phyloP scores from a whole-genome alignment of 2,888 invertebrate genomes.

The Lypha dubia region DNA sequence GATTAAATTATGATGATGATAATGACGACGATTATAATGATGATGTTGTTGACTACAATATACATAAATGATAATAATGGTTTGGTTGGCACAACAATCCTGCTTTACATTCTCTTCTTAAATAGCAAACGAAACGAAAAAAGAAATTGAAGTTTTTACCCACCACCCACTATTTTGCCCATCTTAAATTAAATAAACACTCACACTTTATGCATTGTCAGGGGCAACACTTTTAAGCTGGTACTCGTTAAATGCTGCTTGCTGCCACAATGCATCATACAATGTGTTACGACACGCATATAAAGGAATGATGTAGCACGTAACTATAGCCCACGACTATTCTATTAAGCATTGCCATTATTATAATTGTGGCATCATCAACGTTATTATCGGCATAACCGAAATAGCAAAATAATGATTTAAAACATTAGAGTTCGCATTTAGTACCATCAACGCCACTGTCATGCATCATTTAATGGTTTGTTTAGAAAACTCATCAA shows the following conservation, averaged over 20 bases:
- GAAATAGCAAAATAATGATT: constrained; percentile 58
- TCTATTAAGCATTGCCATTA: constrained; percentile 33
- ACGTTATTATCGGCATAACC: constrained; percentile 53
- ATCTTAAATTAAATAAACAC: constrained; percentile 59
- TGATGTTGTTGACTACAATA: constrained; percentile 38
- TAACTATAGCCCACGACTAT: constrained; percentile 4
- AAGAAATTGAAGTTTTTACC: constrained; percentile 26
- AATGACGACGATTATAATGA: constrained; percentile 26
- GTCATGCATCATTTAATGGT: constrained; percentile 63
- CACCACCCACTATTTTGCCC: constrained; percentile 37
- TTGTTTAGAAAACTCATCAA: constrained; percentile 4
- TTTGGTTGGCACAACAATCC: constrained; percentile 20
- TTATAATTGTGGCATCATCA: constrained; percentile 69
- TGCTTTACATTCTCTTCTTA: constrained; percentile 13
- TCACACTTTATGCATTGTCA: constrained; percentile 50
- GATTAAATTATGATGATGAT: constrained; percentile 65
- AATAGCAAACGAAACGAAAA: constrained; percentile 3
- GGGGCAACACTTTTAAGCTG: constrained; percentile 63
- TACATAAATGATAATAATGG: constrained; percentile 45
- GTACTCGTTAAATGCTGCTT: constrained; percentile 44
- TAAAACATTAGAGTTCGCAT: constrained; percentile 52
- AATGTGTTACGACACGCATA: background rate
- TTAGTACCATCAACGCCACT: constrained; percentile 17
- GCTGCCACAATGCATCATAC: constrained; percentile 50
- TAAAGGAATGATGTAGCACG: constrained; percentile 7